Conservation (phyloP, 2,797 vertebrate genomes). For the Aplochiton taeniatus region DNA sequence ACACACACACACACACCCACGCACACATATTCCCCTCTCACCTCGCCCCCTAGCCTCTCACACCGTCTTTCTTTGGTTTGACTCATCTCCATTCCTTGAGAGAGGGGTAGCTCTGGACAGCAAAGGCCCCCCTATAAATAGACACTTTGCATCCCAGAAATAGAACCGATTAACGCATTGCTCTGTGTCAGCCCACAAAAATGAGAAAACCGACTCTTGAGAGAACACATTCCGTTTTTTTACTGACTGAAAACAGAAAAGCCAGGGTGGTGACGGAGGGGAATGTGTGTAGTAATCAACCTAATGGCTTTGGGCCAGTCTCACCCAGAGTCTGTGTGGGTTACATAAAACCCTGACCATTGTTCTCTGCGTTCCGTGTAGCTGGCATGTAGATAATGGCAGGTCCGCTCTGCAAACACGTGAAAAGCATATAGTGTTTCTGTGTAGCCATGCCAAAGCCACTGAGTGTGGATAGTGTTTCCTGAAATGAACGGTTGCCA, state of each 20-base stretch:
- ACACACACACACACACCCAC: slow-evolving; percentile 26
- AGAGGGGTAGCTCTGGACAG: slow-evolving; percentile 31
- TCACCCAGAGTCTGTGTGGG: not conserved
- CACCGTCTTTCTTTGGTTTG: slow-evolving; percentile 38
- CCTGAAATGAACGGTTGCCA: slow-evolving; percentile 13
- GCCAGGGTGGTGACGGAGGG: slow-evolving; percentile 20
- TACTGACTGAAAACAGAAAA: slow-evolving; percentile 38
- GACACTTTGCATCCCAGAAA: slow-evolving; percentile 53
- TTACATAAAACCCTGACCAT: slow-evolving; percentile 24
- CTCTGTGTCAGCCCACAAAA: slow-evolving; percentile 50
- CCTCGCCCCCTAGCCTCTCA: slow-evolving; percentile 6
- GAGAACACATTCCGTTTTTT: slow-evolving; percentile 33
- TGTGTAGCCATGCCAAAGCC: slow-evolving; percentile 1
- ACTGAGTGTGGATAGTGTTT: slow-evolving; percentile 27
- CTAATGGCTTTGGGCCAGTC: slow-evolving; percentile 9
- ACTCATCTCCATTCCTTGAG: slow-evolving; percentile 49
- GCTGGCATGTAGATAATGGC: slow-evolving; percentile 25
- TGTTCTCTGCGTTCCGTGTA: slow-evolving; percentile 6
- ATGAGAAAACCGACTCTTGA: slow-evolving; percentile 29
- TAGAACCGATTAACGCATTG: slow-evolving; percentile 53
- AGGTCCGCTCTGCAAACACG: slow-evolving; percentile 4
- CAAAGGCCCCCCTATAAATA: slow-evolving; percentile 58
- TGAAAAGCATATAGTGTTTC: slow-evolving; percentile 36
- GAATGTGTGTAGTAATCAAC: slow-evolving; percentile 1
- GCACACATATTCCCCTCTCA: slow-evolving; percentile 11